Evolutionary conservation across 1,140 invertebrate species (phyloP).

Genomic region (Ceratosolen fusciceps): DNA sequence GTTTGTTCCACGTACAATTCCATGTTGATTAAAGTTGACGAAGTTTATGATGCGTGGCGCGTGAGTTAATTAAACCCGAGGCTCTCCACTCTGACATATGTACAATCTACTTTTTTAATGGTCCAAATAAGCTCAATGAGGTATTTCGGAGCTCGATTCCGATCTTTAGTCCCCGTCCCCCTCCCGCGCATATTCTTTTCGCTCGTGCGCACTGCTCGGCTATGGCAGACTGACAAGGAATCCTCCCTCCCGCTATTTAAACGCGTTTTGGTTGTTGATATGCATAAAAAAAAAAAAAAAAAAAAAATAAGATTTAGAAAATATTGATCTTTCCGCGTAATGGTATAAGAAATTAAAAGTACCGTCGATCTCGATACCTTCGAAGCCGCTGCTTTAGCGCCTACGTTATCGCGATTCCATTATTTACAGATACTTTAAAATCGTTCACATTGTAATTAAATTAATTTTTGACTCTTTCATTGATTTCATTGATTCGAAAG

Average conservation of each 20-base stretch:
- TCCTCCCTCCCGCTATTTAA: no score
- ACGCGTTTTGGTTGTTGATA: not conserved
- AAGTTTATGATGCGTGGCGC: not conserved
- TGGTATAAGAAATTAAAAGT: not conserved
- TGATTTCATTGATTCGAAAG: no score
- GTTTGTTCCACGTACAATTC: not conserved
- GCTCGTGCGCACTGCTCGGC: no score
- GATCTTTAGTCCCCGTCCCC: not conserved
- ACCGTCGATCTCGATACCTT: not conserved
- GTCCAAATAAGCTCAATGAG: not conserved
- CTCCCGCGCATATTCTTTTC: no score
- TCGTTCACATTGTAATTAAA: no score
- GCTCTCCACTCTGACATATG: not conserved
- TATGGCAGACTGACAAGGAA: no score
- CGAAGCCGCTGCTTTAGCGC: not conserved
- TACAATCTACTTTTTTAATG: not conserved
- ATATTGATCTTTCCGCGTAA: not conserved
- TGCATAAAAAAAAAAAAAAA: not conserved
- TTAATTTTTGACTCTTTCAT: no score
- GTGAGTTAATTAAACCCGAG: not conserved
- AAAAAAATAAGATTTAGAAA: no score
- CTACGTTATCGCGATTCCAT: no score
- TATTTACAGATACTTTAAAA: no score
- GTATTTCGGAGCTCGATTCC: not conserved
- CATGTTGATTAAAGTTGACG: conserved; percentile 15